Percentiles rank a stretch among this genome's conserved stretches.
These are phyloP conservation scores for Rhinophrynus dorsalis DNA, from an alignment of 2,797 vertebrate genomes.

Conservation along the genomic window DNA sequence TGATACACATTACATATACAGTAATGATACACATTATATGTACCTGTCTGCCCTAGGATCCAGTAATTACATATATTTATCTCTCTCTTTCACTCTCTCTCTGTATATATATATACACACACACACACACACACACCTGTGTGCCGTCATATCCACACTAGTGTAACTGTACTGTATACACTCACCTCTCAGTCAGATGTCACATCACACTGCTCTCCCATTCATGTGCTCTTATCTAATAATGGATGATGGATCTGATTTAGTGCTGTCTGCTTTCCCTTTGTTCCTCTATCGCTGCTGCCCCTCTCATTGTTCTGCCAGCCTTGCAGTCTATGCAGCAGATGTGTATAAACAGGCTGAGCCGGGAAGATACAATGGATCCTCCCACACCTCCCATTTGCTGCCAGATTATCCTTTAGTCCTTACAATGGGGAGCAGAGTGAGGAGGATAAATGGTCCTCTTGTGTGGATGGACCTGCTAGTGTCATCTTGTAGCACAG, in stretches of 20 bases:
- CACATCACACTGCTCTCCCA: not conserved
- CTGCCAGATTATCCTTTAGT: not conserved
- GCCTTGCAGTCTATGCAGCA: slow-evolving; percentile 41
- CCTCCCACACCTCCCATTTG: slow-evolving; percentile 21
- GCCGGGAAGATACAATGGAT: not conserved
- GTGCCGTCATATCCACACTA: too few relatives aligned
- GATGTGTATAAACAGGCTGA: slow-evolving; percentile 23
- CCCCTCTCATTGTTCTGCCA: slow-evolving; percentile 25
- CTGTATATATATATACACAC: too few relatives aligned
- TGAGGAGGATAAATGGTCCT: not conserved
- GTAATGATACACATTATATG: too few relatives aligned
- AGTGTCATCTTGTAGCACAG: too few relatives aligned
- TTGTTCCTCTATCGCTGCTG: slow-evolving; percentile 5
- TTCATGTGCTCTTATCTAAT: not conserved
- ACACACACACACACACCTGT: too few relatives aligned
- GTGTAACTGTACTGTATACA: too few relatives aligned
- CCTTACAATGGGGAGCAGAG: not conserved
- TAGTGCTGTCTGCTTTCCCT: not conserved
- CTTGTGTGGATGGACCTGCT: too few relatives aligned
- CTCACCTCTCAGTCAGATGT: not conserved
- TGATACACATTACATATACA: too few relatives aligned
- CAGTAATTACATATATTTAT: too few relatives aligned
- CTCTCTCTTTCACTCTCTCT: too few relatives aligned
- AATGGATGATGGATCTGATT: not conserved
- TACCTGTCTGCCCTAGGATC: too few relatives aligned